Evolutionary conservation across 2,113 vertebrate species (phyloP).

Genomic region (Dicrurus megarhynchus): DNA sequence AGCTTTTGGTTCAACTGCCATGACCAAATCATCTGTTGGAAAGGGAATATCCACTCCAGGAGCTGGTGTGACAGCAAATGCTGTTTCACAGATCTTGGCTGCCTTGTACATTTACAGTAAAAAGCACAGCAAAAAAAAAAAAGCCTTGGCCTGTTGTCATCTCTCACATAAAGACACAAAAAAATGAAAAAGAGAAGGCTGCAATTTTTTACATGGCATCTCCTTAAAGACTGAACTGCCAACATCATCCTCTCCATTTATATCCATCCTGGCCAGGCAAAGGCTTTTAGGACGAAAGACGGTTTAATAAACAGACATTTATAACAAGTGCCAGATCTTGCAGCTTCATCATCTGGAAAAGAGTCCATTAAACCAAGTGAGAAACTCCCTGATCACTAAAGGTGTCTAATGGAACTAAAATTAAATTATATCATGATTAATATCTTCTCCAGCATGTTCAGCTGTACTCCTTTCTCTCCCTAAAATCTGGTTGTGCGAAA

Average conservation of each 20-base stretch:
- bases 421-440: neutral
- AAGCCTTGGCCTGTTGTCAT: neutral
- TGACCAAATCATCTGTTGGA: neutral
- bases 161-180: neutral
- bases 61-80: neutral
- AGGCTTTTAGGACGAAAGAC: neutral
- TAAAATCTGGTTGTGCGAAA: neutral
- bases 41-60: neutral
- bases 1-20: neutral
- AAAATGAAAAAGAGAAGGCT: neutral
- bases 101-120: neutral
- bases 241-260: neutral
- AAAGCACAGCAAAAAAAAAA: neutral
- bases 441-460: neutral
- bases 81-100: neutral
- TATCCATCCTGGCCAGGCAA: neutral
- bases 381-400: constrained; percentile 5
- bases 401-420: constrained; percentile 3
- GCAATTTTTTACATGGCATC: neutral
- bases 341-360: neutral
- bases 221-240: neutral
- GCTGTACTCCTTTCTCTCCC: neutral
- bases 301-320: constrained; percentile 47
- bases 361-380: constrained; percentile 8
- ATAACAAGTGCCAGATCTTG: neutral